These are phyloP conservation scores for Stenotaenia linearis DNA, from an alignment of 2,888 invertebrate genomes.

Conservation along the genomic window DNA sequence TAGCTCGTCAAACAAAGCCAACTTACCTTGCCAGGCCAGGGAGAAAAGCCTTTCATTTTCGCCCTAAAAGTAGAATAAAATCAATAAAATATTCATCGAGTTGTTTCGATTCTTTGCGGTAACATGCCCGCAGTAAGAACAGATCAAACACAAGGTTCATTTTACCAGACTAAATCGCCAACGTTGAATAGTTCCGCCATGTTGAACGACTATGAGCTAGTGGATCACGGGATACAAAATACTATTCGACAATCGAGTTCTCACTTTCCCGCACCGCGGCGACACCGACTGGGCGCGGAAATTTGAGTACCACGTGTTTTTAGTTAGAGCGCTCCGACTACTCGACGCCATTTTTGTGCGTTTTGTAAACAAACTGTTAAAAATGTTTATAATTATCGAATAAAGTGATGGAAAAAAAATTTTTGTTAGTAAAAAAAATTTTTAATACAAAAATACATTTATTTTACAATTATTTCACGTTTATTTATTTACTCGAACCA, in stretches of 20 bases:
- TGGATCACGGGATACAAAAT: slow-evolving; percentile 27
- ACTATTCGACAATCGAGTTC: not conserved
- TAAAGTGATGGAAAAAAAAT: no score
- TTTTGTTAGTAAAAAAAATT: no score
- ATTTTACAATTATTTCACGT: no score
- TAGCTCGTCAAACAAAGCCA: slow-evolving; percentile 30
- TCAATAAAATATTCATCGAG: slow-evolving; percentile 31
- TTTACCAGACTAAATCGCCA: slow-evolving; percentile 64
- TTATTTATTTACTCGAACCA: no score
- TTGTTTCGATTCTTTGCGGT: slow-evolving; percentile 21
- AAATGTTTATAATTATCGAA: no score
- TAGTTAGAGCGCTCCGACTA: not conserved
- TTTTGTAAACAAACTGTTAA: no score
- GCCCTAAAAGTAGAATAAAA: slow-evolving; percentile 66
- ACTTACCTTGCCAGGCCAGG: slow-evolving; percentile 95
- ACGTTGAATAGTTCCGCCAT: slow-evolving; percentile 59
- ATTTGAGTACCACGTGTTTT: not conserved
- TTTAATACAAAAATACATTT: no score
- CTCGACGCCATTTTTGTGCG: no score
- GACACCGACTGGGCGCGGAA: slow-evolving; percentile 1
- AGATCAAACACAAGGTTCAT: not conserved
- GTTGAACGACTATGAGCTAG: slow-evolving; percentile 36
- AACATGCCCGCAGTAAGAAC: not conserved
- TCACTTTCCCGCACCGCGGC: not conserved
- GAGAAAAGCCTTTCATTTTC: slow-evolving; percentile 94